Evolutionary conservation across 2,888 invertebrate genomes (phyloP).

Genomic region (Labia minor): DNA sequence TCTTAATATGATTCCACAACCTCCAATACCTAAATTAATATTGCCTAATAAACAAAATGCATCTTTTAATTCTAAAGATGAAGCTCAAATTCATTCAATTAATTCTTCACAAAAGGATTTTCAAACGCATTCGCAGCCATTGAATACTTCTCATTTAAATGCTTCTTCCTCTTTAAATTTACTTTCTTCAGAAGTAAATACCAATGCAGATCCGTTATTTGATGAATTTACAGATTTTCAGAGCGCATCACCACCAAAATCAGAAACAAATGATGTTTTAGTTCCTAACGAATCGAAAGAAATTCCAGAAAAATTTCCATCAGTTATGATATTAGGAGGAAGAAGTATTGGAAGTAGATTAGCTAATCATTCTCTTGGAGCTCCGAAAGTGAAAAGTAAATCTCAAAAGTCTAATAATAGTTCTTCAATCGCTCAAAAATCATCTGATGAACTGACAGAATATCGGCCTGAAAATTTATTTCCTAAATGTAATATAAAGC

Average conservation of each 20-base stretch:
- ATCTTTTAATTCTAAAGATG: not conserved
- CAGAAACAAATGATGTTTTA: not conserved
- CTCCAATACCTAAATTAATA: constrained; percentile 35
- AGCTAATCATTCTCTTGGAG: constrained; percentile 39
- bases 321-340: constrained; percentile 27
- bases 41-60: constrained; percentile 14
- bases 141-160: too few relatives aligned
- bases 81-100: not conserved
- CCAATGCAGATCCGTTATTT: constrained; percentile 17
- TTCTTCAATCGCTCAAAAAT: not conserved
- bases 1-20: constrained; percentile 30
- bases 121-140: not conserved
- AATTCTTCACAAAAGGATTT: not conserved
- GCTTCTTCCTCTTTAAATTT: not conserved
- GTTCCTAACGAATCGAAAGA: constrained; percentile 14
- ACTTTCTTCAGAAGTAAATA: not conserved
- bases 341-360: constrained; percentile 39
- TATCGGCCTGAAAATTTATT: constrained; percentile 31
- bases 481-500: constrained; percentile 35
- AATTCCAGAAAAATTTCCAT: constrained; percentile 25
- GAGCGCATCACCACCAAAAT: constrained; percentile 30
- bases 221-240: constrained; percentile 44
- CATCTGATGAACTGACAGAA: constrained; percentile 23
- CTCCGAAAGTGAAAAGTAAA: constrained; percentile 31
- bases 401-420: not conserved